phyloP scores from a whole-genome alignment of 2,113 vertebrate species.

The Myrmophylax atrothorax region DNA sequence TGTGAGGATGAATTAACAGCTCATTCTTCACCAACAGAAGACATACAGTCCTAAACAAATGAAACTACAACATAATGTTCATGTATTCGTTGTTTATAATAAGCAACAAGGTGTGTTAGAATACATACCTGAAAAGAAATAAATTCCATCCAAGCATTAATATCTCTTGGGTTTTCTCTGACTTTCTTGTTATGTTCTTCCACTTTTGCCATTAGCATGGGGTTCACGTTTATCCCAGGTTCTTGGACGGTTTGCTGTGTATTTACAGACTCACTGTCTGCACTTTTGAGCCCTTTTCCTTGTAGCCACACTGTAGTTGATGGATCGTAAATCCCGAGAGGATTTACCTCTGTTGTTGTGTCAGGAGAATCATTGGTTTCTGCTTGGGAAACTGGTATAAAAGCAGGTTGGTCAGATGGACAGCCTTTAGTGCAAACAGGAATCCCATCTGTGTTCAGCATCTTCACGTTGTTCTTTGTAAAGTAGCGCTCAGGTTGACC shows the following conservation, averaged over 20 bases:
- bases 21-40: not conserved
- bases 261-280: constrained; percentile 42
- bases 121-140: constrained; percentile 87
- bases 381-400: constrained; percentile 72
- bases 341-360: constrained; percentile 75
- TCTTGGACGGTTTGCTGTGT: not conserved
- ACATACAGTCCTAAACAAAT: not conserved
- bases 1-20: not conserved
- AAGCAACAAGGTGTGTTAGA: not conserved
- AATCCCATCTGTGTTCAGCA: constrained; percentile 67
- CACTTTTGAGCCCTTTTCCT: constrained; percentile 78
- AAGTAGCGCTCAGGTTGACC: constrained; percentile 83
- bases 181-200: constrained; percentile 91
- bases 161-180: constrained; percentile 87
- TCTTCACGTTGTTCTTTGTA: constrained; percentile 71
- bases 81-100: not conserved
- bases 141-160: constrained; percentile 89
- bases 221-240: constrained; percentile 11
- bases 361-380: constrained; percentile 24
- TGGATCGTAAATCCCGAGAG: constrained; percentile 89
- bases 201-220: constrained; percentile 72
- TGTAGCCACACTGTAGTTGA: constrained; percentile 88
- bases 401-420: constrained; percentile 1
- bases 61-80: not conserved
- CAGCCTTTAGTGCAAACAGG: constrained; percentile 32